A percentile compares a stretch with the other conserved stretches of the same genome.
Evolutionary conservation across 1,140 invertebrate species (phyloP).

Genomic region (Monochamus saltuarius): DNA sequence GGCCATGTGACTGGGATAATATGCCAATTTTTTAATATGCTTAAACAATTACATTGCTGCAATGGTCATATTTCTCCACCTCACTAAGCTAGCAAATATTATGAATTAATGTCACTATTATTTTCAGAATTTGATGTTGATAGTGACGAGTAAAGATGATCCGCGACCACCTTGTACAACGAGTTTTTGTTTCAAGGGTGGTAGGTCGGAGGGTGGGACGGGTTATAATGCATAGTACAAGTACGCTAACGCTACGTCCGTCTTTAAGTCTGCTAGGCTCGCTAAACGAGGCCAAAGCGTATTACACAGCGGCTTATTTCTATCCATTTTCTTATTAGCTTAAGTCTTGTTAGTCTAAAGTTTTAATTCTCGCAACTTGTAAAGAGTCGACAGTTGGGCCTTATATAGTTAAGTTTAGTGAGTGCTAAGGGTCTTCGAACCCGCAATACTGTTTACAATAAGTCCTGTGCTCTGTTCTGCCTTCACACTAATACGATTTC

Average conservation of each 20-base stretch:
- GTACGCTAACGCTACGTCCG: constrained; percentile 12
- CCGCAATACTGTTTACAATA: constrained; percentile 53
- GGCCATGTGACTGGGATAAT: no score
- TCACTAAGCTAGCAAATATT: no score
- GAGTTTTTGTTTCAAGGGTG: constrained; percentile 2
- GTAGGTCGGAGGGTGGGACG: background rate
- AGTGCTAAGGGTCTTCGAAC: constrained; percentile 53
- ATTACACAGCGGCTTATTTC: constrained; percentile 54
- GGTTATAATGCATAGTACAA: constrained; percentile 16
- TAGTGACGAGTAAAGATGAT: no score
- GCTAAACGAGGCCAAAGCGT: constrained; percentile 46
- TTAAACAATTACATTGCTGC: no score
- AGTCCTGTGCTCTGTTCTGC: constrained; percentile 45
- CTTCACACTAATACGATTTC: constrained; percentile 56
- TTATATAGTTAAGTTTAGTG: constrained; percentile 53
- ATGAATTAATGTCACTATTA: no score
- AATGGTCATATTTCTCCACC: no score
- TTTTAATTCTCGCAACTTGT: constrained; percentile 58
- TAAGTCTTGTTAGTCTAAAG: constrained; percentile 58
- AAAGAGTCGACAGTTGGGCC: constrained; percentile 56
- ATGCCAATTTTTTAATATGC: no score
- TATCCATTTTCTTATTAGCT: constrained; percentile 54
- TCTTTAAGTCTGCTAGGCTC: constrained; percentile 22
- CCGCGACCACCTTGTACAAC: no score
- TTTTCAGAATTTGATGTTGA: no score